Evolutionary conservation across 2,888 invertebrate species (phyloP).

Genomic region (Chorisops tibialis): DNA sequence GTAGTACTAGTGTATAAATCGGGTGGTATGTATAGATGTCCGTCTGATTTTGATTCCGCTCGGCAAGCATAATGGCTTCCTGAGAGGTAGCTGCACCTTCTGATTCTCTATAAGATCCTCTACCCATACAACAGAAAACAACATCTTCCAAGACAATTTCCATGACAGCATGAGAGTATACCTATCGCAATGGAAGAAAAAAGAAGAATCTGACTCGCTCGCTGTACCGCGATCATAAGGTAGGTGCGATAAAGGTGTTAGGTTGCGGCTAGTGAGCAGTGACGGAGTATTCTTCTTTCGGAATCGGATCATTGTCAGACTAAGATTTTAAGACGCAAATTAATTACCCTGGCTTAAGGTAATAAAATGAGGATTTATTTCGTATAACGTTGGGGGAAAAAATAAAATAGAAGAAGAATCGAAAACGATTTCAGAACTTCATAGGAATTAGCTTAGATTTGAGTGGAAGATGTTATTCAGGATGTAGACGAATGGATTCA

Average conservation of each 20-base stretch:
- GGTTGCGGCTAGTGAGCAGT: neutral
- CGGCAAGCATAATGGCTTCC: constrained; percentile 30
- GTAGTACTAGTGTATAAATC: neutral
- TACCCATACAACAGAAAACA: neutral
- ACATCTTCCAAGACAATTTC: neutral
- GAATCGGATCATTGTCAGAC: constrained; percentile 17
- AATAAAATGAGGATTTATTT: constrained; percentile 19
- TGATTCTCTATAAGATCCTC: constrained; percentile 24
- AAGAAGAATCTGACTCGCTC: neutral
- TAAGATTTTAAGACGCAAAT: constrained; percentile 19
- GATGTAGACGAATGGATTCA: no score
- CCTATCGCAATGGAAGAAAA: neutral
- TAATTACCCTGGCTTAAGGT: constrained; percentile 24
- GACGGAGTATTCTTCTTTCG: neutral
- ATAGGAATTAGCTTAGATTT: no score
- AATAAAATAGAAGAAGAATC: no score
- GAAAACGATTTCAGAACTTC: no score
- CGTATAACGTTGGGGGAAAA: no score
- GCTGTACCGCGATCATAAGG: neutral
- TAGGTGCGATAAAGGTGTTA: neutral
- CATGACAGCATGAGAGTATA: neutral
- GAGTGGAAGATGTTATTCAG: no score
- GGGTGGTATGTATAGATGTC: constrained; percentile 3
- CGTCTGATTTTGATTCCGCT: constrained; percentile 24
- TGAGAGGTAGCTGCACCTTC: constrained; percentile 34